These are phyloP conservation scores for Aldabrachelys gigantea DNA, from an alignment of 2,113 vertebrate species.

Conservation along the genomic window DNA sequence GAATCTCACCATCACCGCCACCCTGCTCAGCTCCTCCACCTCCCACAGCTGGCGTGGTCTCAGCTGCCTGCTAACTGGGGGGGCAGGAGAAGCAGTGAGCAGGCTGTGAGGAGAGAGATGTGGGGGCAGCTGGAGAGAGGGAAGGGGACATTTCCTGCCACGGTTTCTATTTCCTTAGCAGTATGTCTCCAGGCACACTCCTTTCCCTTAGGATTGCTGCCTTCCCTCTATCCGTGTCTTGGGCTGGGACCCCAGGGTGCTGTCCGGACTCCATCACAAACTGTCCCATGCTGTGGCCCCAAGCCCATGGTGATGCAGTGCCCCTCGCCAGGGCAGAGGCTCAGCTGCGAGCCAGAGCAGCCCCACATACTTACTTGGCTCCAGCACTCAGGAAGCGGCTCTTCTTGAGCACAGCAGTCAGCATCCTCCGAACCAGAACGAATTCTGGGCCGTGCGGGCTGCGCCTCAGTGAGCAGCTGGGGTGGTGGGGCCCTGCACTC, in stretches of 20 bases:
- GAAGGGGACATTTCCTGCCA: neutral
- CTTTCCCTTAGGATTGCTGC: neutral
- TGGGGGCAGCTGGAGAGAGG: neutral
- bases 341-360: neutral
- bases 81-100: neutral
- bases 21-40: neutral
- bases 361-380: slow-evolving; percentile 71
- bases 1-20: neutral
- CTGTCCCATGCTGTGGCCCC: neutral
- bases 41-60: neutral
- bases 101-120: neutral
- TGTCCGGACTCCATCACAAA: neutral
- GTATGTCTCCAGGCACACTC: neutral
- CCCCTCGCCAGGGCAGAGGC: neutral
- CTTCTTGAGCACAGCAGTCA: slow-evolving; percentile 26
- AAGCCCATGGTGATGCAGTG: neutral
- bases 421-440: slow-evolving; percentile 24
- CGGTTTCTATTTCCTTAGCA: rapidly evolving
- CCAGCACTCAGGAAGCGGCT: slow-evolving; percentile 21
- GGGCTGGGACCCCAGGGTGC: neutral
- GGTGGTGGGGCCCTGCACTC: neutral
- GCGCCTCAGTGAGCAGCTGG: neutral
- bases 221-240: neutral
- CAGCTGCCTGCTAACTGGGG: neutral
- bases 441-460: neutral